Percentiles rank a stretch among this genome's conserved stretches.
These are phyloP conservation scores for Carassius gibelio DNA, from an alignment of 2,113 vertebrate genomes.

Conservation along the genomic window DNA sequence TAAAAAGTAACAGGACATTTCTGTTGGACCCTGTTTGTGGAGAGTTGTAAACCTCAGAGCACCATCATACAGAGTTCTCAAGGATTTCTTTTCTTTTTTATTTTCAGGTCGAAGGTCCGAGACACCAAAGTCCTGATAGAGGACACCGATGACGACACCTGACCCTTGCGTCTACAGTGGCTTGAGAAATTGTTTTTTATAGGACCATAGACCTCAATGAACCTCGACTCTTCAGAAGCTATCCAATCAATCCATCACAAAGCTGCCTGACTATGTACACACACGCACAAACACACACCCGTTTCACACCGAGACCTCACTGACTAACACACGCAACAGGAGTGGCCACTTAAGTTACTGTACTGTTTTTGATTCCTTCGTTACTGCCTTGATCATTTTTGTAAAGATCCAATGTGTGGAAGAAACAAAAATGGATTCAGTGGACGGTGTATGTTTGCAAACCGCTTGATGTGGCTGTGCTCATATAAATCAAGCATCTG, in stretches of 20 bases:
- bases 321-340: slow-evolving; percentile 33
- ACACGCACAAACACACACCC: slow-evolving; percentile 12
- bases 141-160: slow-evolving; percentile 97
- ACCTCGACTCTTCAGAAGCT: slow-evolving; percentile 53
- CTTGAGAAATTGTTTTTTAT: slow-evolving; percentile 70
- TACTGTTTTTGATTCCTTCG: slow-evolving; percentile 37
- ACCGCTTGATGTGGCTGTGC: slow-evolving; percentile 26
- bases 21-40: neutral
- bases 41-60: neutral
- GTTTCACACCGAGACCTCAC: slow-evolving; percentile 17
- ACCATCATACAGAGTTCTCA: neutral
- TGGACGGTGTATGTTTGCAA: slow-evolving; percentile 54
- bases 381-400: slow-evolving; percentile 54
- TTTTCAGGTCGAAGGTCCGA: slow-evolving; percentile 85
- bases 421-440: slow-evolving; percentile 12
- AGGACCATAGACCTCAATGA: slow-evolving; percentile 64
- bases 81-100: neutral
- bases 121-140: slow-evolving; percentile 98
- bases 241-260: slow-evolving; percentile 67
- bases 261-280: slow-evolving; percentile 69
- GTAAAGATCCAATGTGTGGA: slow-evolving; percentile 21
- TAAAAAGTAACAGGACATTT: neutral
- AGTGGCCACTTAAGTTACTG: slow-evolving; percentile 46
- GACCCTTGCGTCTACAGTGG: slow-evolving; percentile 78
- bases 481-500: slow-evolving; percentile 29